Percentiles rank a stretch among this genome's conserved stretches.
Evolutionary conservation across 2,797 vertebrate genomes (phyloP).

Genomic region (Streptopelia turtur): DNA sequence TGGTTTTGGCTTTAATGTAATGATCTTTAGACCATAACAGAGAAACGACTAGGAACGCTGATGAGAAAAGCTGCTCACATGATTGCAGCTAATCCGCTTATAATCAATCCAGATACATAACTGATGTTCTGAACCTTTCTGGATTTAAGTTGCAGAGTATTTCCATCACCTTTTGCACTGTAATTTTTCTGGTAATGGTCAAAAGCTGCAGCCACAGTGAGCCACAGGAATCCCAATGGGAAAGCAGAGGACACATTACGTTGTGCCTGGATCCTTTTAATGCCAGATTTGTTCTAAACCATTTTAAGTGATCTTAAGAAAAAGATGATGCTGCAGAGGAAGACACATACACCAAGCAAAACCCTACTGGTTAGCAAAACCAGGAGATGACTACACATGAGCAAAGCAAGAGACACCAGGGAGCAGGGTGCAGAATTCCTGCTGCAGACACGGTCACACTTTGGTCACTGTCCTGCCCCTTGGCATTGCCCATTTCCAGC

Average conservation of each 20-base stretch:
- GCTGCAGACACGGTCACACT: not conserved
- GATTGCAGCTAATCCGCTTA: accelerated
- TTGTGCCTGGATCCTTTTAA: not conserved
- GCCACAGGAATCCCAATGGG: not conserved
- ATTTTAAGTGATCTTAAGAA: not conserved
- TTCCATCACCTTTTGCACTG: not conserved
- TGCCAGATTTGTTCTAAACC: not conserved
- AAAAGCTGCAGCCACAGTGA: not conserved
- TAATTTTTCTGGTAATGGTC: not conserved
- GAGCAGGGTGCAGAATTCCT: not conserved
- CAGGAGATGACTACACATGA: not conserved
- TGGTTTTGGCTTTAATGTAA: not conserved
- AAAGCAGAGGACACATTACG: accelerated
- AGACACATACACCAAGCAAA: not conserved
- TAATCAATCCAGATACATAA: not conserved
- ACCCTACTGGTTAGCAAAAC: not conserved
- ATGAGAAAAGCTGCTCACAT: not conserved
- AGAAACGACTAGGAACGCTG: not conserved
- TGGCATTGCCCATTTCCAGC: not conserved
- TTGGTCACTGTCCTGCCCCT: not conserved
- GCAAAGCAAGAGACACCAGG: not conserved
- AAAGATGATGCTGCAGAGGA: not conserved
- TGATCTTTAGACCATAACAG: not conserved
- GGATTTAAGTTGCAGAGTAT: not conserved
- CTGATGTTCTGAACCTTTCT: not conserved